Evolutionary conservation across 2,888 invertebrate species (phyloP), one percentile per base, ranked within the genome.

Genomic region (Dermolepida albohirtum): DNA sequence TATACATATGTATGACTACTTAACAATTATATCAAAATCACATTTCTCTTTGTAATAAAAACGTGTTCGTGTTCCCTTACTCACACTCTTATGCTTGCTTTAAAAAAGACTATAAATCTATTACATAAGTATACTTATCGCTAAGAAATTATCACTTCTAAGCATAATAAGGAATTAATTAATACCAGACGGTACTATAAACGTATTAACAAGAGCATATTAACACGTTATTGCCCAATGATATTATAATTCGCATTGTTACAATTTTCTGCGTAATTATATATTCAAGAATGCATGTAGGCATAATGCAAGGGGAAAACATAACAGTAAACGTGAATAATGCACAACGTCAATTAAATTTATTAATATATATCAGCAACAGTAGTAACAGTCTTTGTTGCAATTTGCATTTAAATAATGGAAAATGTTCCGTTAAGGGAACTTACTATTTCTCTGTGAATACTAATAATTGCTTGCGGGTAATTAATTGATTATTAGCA

Each of bases 351-450:
- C 59, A 62, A 62, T 62, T 62, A 62, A 47, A 62, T 47, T 43
- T 62, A 62, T 49, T 62, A 47, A 14, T 62, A 62, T 47, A 34
- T 34, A 34, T 34, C 10, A 34, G 34, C 34, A 34, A 34, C 59
- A 62, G 47, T 22, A 47, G 59, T 47, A 47, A 47, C 34, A 62
- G 22, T 34, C 17, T 47, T 62, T 14, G 17, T 54, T 64, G 44
- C 54, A 64, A 64, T 64, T 64, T 64, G 54, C 64, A 64, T 64
- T 54, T 64, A 51, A 50, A 27, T 50, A 64, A 43, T 34, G 51
- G 41, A 64, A 64, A 64, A 54, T 41, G 51, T 64, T 12, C 64
- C 64, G 64, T 64, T 64, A 54, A 51, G 64, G 16, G 41, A 64
- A 54, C 54, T 29, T 41, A 54, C 22, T 54, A 43, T 64, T 44